phyloP scores from a whole-genome alignment of 2,888 invertebrate species.

The Pollenia angustigena region DNA sequence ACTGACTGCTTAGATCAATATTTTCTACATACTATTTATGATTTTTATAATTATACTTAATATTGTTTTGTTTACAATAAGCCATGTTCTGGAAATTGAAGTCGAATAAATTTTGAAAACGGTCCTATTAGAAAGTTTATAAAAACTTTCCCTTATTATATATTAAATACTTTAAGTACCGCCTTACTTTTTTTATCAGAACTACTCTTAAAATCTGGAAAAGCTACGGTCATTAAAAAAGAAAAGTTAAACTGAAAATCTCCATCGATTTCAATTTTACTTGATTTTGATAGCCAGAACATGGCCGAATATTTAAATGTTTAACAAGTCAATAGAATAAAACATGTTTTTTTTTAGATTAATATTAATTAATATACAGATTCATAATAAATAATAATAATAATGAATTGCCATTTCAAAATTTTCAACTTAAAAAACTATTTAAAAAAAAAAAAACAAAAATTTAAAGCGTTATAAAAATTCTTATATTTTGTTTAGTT shows the following conservation, averaged over 20 bases:
- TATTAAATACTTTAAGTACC: not conserved
- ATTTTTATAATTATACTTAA: constrained; percentile 14
- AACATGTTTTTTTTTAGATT: too few relatives aligned
- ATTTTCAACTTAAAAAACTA: constrained; percentile 42
- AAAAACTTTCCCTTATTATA: not conserved
- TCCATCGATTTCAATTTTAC: too few relatives aligned
- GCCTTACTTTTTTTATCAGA: not conserved
- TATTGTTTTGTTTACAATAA: constrained; percentile 9
- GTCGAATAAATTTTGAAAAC: too few relatives aligned
- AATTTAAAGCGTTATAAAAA: constrained; percentile 46
- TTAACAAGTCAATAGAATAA: constrained; percentile 64
- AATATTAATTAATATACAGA: too few relatives aligned
- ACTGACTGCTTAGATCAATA: not conserved
- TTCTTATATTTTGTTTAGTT: not conserved
- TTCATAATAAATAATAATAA: constrained; percentile 14
- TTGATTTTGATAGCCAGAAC: too few relatives aligned
- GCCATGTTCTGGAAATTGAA: too few relatives aligned
- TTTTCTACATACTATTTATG: not conserved
- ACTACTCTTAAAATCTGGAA: too few relatives aligned
- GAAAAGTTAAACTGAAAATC: too few relatives aligned
- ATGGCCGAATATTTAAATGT: constrained; percentile 3
- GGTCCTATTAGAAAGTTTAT: too few relatives aligned
- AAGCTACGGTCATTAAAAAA: too few relatives aligned
- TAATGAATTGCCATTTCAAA: constrained; percentile 14
- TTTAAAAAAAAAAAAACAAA: not conserved